A percentile compares a stretch with the other conserved stretches of the same genome.
Evolutionary conservation across 2,888 invertebrate species (phyloP).

Genomic region (Bhutanitis thaidina): DNA sequence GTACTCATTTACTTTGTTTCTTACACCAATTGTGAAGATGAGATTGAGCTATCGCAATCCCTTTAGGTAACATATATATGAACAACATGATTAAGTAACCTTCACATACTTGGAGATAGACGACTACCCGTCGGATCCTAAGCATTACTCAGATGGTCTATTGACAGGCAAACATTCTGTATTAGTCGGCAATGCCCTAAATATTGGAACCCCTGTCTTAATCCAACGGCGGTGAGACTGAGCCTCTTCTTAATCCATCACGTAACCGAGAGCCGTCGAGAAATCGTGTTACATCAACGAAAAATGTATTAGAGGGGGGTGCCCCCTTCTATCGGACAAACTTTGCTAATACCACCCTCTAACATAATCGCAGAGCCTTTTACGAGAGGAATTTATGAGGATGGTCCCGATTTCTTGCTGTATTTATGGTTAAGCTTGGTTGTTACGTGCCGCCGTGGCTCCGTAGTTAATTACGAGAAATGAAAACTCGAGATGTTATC

Average conservation of each 20-base stretch:
- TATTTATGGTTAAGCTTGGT: conserved; percentile 73
- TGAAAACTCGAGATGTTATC: conserved; percentile 42
- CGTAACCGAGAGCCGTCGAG: conserved; percentile 79
- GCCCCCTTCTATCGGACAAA: conserved; percentile 73
- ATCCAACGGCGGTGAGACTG: conserved; percentile 70
- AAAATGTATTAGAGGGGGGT: conserved; percentile 77
- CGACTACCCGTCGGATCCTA: conserved; percentile 21
- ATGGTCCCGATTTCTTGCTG: conserved; percentile 77
- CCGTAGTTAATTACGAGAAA: conserved; percentile 68
- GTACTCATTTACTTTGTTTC: too few species aligned
- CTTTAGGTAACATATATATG: conserved; percentile 22
- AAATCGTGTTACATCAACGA: conserved; percentile 81
- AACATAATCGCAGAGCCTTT: conserved; percentile 79
- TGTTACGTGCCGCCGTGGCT: conserved; percentile 64
- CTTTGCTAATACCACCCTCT: conserved; percentile 80
- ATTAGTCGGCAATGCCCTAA: conserved; percentile 70
- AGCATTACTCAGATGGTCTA: conserved; percentile 59
- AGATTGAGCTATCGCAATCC: not conserved
- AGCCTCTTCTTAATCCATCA: conserved; percentile 78
- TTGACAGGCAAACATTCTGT: conserved; percentile 71
- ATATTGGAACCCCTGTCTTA: conserved; percentile 68
- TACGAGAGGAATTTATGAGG: conserved; percentile 80
- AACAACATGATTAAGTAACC: conserved; percentile 20
- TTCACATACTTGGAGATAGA: conserved; percentile 11
- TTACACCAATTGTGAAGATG: too few species aligned